phyloP scores from a whole-genome alignment of 2,113 vertebrate genomes.

The Xenopus laevis region DNA sequence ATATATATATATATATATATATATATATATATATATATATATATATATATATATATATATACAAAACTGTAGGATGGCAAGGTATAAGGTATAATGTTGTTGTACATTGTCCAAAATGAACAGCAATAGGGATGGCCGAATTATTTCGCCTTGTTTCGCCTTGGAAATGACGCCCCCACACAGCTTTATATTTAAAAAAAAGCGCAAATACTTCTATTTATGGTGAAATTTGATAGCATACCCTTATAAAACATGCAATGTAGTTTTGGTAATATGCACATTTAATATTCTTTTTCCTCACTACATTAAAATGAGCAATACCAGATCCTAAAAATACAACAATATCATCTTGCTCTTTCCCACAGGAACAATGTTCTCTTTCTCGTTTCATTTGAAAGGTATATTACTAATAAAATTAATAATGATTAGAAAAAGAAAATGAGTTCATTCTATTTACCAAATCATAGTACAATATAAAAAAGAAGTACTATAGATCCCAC shows the following conservation, averaged over 20 bases:
- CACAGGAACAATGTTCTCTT: conserved; percentile 38
- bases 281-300: conserved; percentile 16
- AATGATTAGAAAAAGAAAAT: conserved; percentile 26
- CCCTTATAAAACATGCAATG: background rate
- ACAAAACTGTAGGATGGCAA: too few species aligned
- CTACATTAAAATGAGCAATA: conserved; percentile 31
- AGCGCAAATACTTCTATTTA: too few species aligned
- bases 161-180: too few species aligned
- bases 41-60: too few species aligned
- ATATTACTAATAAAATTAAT: conserved; percentile 41
- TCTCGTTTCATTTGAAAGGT: conserved; percentile 20
- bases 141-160: too few species aligned
- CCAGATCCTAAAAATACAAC: conserved; percentile 32
- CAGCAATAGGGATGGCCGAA: too few species aligned
- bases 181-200: too few species aligned
- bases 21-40: too few species aligned
- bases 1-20: too few species aligned
- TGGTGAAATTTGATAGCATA: background rate
- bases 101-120: too few species aligned
- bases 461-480: conserved; percentile 27
- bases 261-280: background rate
- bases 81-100: too few species aligned
- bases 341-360: conserved; percentile 11
- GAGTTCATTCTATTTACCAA: conserved; percentile 21
- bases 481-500: conserved; percentile 29